Base-by-base conservation (phyloP, 1,140 invertebrate species). In the Zaprionus africanus region DNA sequence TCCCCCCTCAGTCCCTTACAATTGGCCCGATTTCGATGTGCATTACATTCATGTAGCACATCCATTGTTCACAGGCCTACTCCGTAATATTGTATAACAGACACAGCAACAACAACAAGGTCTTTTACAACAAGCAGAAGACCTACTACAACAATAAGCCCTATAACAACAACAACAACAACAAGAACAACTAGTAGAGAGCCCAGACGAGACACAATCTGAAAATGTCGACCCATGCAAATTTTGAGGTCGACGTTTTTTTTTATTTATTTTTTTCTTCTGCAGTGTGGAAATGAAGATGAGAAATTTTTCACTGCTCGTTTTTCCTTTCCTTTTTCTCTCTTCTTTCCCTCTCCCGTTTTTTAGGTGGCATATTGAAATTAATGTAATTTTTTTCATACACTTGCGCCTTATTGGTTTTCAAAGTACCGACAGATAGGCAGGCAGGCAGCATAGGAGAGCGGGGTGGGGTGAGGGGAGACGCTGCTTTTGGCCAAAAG, bases 1-100 rank as follows among this genome's bases (percentile, higher is more conserved):
- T 17, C 34, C 12, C 4, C 5, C 4, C 58, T 13, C 49, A 4
- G 6, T 51, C 4, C 59, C 38, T 19, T 22, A 34, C 22, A 41
- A 65, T 56, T 61, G 36, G 38, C 67, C 56, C 53, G 59, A 74
- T 75, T 69, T 71, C 65, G 61, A 56, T 69, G 62, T 80, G 69
- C 78, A 78, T 81, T 84, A 78, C 75, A 74, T 80, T 74, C 78
- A 84, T 67, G 77, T 78, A 70, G 61, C 68, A 63, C 38, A 78
- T 70, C 69, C 78, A 78, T 84, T 84, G 82, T 81, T 84, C 80
- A 74, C 66, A 78, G 67, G 66, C 81, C 71, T 83, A 80, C 65
- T 69, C 77, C 31, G 81, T 67, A 61, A 73, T 80, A 84, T 83
- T 83, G 81, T 83, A 76, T 77, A 83, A 73, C 81, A 80, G 60